These are phyloP conservation scores for Hybos culiciformis DNA, from an alignment of 2,888 invertebrate species.

Conservation along the genomic window DNA sequence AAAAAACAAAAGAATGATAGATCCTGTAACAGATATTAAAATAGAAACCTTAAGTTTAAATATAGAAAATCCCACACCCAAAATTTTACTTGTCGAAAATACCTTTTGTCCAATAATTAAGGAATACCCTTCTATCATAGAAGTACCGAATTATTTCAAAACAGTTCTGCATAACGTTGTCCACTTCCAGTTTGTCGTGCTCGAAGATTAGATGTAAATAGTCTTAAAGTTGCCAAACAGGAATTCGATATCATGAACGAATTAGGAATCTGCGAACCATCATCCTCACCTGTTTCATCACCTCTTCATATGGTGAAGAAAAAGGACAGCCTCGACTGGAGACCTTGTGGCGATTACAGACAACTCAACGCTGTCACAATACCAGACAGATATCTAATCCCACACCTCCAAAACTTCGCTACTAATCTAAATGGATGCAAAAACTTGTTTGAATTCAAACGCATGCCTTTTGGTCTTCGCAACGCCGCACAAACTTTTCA, in stretches of 20 bases:
- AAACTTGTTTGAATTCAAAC: background rate
- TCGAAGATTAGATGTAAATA: background rate
- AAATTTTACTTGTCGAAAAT: background rate
- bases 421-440: background rate
- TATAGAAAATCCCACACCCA: background rate
- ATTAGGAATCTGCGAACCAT: conserved; percentile 6
- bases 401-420: conserved; percentile 2
- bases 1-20: background rate
- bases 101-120: background rate
- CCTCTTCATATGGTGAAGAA: conserved; percentile 1
- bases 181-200: background rate
- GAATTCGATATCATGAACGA: conserved; percentile 5
- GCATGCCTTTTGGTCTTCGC: background rate
- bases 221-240: background rate
- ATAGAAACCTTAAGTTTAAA: background rate
- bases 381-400: conserved; percentile 6
- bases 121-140: background rate
- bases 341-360: conserved; percentile 7
- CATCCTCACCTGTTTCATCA: background rate
- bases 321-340: conserved; percentile 1
- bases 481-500: background rate
- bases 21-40: background rate
- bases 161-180: background rate
- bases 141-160: background rate
- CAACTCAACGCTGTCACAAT: conserved; percentile 3